Conservation (phyloP, 1,140 invertebrate genomes). For the Limonius californicus region DNA sequence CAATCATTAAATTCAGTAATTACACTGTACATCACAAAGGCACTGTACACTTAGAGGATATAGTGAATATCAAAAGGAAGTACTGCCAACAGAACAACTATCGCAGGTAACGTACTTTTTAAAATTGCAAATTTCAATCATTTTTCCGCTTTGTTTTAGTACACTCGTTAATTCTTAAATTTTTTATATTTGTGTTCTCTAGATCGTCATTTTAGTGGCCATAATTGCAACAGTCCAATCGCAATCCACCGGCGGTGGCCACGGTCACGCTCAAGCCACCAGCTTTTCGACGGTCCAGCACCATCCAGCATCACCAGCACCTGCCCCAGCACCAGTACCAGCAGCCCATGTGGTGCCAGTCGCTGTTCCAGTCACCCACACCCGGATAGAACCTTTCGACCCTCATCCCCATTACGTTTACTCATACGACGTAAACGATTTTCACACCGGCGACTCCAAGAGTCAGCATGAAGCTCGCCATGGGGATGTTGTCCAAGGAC, state of each 20-base stretch:
- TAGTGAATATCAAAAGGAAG: no score
- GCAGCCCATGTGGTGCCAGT: neutral
- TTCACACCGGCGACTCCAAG: conserved; percentile 52
- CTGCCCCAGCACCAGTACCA: neutral
- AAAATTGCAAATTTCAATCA: no score
- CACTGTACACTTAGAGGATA: no score
- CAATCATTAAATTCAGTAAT: no score
- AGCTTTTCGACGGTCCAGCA: conserved; percentile 5
- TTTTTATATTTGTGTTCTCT: neutral
- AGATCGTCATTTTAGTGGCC: neutral
- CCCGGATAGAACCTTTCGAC: conserved; percentile 6
- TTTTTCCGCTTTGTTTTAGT: no score
- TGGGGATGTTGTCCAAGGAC: conserved; percentile 58
- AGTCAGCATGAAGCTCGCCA: conserved; percentile 50
- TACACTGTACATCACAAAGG: no score
- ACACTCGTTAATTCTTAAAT: no score
- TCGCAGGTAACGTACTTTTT: no score
- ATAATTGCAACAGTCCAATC: neutral
- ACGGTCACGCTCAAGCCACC: neutral
- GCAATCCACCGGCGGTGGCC: neutral
- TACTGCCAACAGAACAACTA: no score
- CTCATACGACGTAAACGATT: conserved; percentile 53
- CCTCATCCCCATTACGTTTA: conserved; percentile 49
- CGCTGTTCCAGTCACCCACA: neutral
- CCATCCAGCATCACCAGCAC: neutral